A percentile compares a stretch with the other conserved stretches of the same genome.
These are phyloP conservation scores for Acromyrmex charruanus DNA, from an alignment of 1,140 invertebrate genomes.

Conservation along the genomic window DNA sequence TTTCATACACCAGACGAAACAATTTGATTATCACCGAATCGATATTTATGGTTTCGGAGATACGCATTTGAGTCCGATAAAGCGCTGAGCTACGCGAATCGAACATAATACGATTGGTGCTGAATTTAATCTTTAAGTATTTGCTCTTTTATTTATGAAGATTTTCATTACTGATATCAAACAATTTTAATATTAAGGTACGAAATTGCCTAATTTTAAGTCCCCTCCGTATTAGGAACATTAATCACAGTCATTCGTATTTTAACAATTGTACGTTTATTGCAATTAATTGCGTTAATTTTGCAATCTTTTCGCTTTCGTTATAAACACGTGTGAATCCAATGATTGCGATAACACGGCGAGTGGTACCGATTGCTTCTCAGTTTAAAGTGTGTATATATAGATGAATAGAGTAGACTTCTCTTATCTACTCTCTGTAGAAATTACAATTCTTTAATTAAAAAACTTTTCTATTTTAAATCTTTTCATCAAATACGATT, in stretches of 20 bases:
- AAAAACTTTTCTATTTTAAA: too few species aligned
- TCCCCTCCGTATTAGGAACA: not conserved
- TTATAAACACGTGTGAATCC: not conserved
- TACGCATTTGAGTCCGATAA: not conserved
- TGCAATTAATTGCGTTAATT: not conserved
- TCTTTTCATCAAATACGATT: too few species aligned
- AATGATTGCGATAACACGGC: not conserved
- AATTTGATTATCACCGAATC: slow-evolving; percentile 31
- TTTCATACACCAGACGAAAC: not conserved
- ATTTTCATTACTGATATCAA: not conserved
- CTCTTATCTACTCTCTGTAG: too few species aligned
- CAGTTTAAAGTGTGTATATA: not conserved
- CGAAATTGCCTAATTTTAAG: not conserved
- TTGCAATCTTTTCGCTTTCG: not conserved
- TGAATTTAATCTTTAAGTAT: not conserved
- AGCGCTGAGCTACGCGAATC: not conserved
- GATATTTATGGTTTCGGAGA: slow-evolving; percentile 30
- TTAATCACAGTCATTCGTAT: not conserved
- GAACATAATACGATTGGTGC: not conserved
- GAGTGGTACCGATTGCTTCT: not conserved
- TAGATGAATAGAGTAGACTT: not conserved
- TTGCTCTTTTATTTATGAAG: not conserved
- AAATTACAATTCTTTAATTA: too few species aligned
- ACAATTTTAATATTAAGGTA: not conserved
- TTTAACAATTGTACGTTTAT: not conserved